These are phyloP conservation scores for Jacana jacana DNA, from an alignment of 2,113 vertebrate species.

Conservation along the genomic window DNA sequence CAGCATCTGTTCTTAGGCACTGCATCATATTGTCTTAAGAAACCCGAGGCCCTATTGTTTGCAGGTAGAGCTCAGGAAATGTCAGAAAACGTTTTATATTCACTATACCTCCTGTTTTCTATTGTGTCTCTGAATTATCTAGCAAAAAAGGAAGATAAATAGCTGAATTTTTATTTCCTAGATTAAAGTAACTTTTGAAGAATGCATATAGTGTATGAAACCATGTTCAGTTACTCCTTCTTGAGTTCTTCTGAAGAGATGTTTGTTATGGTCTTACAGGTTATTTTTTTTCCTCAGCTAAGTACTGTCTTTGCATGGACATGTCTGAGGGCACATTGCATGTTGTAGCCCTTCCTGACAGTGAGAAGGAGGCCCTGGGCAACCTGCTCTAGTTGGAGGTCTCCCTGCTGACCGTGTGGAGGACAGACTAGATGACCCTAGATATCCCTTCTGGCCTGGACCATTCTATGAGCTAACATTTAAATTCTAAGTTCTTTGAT, in stretches of 20 bases:
- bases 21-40: neutral
- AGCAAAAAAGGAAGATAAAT: no score
- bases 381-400: no score
- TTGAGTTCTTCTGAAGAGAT: neutral
- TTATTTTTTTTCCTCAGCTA: neutral
- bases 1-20: neutral
- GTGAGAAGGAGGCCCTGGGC: no score
- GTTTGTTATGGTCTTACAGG: neutral
- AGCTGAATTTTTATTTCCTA: no score
- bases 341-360: neutral
- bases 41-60: neutral
- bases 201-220: neutral
- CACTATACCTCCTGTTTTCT: neutral
- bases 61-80: neutral
- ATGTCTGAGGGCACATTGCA: neutral
- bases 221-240: neutral
- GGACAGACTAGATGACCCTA: no score
- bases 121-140: neutral
- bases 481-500: neutral
- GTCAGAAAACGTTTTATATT: neutral
- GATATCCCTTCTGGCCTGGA: no score
- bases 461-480: no score
- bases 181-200: neutral
- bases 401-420: no score
- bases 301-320: neutral